These are phyloP conservation scores for Cynoglossus semilaevis DNA, from an alignment of 2,113 vertebrate genomes.

Conservation along the genomic window DNA sequence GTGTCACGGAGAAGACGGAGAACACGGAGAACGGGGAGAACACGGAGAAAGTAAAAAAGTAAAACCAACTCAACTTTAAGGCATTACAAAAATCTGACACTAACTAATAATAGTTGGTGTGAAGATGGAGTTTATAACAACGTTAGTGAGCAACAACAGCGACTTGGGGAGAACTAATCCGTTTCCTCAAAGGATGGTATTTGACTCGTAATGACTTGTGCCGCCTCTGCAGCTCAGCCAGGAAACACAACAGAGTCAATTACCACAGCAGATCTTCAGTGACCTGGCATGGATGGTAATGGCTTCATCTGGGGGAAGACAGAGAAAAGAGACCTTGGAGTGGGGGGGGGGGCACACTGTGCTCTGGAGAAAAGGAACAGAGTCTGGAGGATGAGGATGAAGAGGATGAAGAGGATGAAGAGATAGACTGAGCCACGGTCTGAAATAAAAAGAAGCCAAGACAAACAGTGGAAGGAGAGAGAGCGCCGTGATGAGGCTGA, in stretches of 20 bases:
- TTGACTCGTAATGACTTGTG: constrained; percentile 50
- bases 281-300: constrained; percentile 51
- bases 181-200: no score
- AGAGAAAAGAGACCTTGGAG: no score
- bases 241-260: constrained; percentile 44
- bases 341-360: no score
- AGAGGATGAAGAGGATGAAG: constrained; percentile 41
- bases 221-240: constrained; percentile 43
- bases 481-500: neutral
- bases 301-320: constrained; percentile 43
- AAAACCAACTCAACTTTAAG: constrained; percentile 25
- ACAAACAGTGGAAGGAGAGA: constrained; percentile 18
- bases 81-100: no score
- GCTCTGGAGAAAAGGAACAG: no score
- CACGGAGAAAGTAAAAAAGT: neutral
- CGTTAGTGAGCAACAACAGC: constrained; percentile 40
- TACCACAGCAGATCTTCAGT: constrained; percentile 46
- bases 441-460: constrained; percentile 42
- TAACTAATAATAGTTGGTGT: constrained; percentile 11
- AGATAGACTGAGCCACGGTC: constrained; percentile 42
- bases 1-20: constrained; percentile 9
- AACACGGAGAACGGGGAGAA: no score
- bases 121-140: constrained; percentile 31
- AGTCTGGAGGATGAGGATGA: no score
- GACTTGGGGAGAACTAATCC: no score